Conservation (phyloP, 2,888 invertebrate species). For the Disparrhopalites patrizii region DNA sequence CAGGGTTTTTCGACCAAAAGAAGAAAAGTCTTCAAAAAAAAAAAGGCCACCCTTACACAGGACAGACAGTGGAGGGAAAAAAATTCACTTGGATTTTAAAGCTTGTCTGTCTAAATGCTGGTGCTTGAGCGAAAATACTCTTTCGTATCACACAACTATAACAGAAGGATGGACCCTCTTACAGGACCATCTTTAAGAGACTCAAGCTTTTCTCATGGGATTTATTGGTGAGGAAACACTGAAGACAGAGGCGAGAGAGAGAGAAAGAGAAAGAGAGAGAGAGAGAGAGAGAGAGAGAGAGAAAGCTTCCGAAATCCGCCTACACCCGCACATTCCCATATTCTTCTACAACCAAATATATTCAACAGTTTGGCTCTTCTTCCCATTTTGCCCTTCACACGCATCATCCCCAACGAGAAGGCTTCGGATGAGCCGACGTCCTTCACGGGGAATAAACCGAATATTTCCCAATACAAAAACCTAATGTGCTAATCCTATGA, state of each 20-base stretch:
- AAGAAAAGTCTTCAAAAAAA: background rate
- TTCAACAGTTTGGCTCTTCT: background rate
- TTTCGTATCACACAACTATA: background rate
- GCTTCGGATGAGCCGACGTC: too few species aligned
- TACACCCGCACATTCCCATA: background rate
- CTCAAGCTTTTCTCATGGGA: background rate
- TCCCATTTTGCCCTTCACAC: too few species aligned
- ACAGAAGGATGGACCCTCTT: background rate
- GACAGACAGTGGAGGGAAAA: background rate
- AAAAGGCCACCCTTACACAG: background rate
- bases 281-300: background rate
- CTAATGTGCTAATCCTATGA: too few species aligned
- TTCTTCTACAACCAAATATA: background rate
- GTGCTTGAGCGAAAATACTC: background rate
- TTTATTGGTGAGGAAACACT: background rate
- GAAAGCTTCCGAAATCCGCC: background rate
- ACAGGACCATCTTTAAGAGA: slow-evolving; percentile 1
- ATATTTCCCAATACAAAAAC: too few species aligned
- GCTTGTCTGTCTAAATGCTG: background rate
- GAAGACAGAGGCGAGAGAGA: background rate
- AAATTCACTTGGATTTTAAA: background rate
- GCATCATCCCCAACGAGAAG: too few species aligned
- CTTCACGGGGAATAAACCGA: too few species aligned
- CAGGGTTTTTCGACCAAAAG: too few species aligned
- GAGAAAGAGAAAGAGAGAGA: background rate